Base-by-base conservation (phyloP, 2,888 invertebrate genomes). In the Dynastes hyllus region DNA sequence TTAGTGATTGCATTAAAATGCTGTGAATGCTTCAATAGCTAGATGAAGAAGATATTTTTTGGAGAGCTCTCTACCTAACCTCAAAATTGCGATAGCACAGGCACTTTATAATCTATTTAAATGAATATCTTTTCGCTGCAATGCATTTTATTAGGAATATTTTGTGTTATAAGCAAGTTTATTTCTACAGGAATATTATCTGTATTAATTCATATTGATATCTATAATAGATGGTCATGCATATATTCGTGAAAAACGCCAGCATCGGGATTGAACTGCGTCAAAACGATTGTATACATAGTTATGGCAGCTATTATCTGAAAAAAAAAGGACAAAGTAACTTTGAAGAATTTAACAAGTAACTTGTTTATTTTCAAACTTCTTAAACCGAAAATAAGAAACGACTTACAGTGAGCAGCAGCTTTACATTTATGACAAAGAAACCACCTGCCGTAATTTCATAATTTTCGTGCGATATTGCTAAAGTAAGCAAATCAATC, bases 361-460 rank as follows among this genome's bases (percentile, higher is more conserved):
- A 29, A 2, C 29, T 11, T 11, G 32, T 13, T 37, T 29, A 1
- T 29, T 32, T 65, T 32, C 8, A 37, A 58, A 58, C 58, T 16
- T 6, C 22, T 6, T 22, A 11, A 58, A 53, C 2, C 3, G 22
- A 6, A 67, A 69, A 51, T 11, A 6, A 45, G 22, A 50, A 16
- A 53, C 40, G 11, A 73, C 45, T 73, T 73, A 77, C 77, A 37
- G 40, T 9, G n/a, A 32, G 66, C 22, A 67, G 29, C 2, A 77
- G 29, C 2, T 65, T 66, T 51, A 67, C 32, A 6, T 77, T 67
- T 29, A 77, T 55, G 8, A 27, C 53, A 37, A 67, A 53, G 16
- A 77, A 37, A n/a, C 77, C 67, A 9, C 53, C 77, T n/a, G 77
- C 27, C 5, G 29, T 51, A 37, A 77, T 67, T 22, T 77, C 51